Evolutionary conservation across 2,888 invertebrate species (phyloP).

Genomic region (Athalia circularis): DNA sequence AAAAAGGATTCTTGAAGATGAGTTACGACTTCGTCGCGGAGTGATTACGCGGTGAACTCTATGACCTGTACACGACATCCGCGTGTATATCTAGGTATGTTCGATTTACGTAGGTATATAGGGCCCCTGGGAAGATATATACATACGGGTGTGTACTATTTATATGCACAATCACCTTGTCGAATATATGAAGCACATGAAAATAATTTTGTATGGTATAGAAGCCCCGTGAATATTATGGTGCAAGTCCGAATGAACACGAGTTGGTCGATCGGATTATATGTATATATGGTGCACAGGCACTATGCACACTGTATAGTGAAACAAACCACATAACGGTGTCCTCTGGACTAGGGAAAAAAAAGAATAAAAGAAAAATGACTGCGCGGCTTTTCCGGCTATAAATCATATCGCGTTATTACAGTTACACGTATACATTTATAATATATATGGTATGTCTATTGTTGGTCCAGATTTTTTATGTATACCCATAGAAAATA

Average conservation of each 20-base stretch:
- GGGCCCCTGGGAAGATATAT: no score
- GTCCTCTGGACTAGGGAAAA: background rate
- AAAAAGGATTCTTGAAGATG: conserved; percentile 13
- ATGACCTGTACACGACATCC: conserved; percentile 17
- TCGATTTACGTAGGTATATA: no score
- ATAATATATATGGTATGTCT: no score
- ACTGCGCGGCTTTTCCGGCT: conserved; percentile 1
- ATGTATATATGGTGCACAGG: background rate
- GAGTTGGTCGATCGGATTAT: conserved; percentile 21
- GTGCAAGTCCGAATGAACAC: conserved; percentile 33
- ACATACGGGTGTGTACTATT: background rate
- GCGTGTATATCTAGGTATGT: background rate
- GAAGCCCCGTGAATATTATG: no score
- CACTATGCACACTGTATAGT: conserved; percentile 8
- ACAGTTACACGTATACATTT: background rate
- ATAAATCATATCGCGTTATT: conserved; percentile 29
- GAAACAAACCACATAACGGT: conserved; percentile 34
- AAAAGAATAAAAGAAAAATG: background rate
- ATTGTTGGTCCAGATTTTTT: no score
- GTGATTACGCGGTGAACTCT: conserved; percentile 6
- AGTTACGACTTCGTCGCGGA: conserved; percentile 14
- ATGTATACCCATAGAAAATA: no score
- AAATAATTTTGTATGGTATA: no score
- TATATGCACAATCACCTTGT: conserved; percentile 34
- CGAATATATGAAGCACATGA: background rate